A percentile compares a stretch with the other conserved stretches of the same genome.
Conservation (phyloP, 2,113 vertebrate species). For the Azemiops feae region DNA sequence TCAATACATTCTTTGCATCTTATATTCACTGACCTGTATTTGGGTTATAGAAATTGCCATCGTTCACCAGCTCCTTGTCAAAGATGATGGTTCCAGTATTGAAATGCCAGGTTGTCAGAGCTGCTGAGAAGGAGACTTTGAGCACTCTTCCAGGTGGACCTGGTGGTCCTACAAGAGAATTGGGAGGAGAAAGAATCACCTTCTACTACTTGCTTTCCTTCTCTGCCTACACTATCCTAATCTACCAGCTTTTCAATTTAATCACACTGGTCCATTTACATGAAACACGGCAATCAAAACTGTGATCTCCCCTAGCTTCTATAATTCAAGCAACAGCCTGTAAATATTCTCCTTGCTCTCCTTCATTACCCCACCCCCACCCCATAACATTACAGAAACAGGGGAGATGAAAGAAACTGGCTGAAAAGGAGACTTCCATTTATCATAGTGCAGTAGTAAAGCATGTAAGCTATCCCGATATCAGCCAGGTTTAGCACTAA, state of each 20-base stretch:
- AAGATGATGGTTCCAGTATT: slow-evolving; percentile 84
- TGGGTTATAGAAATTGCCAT: slow-evolving; percentile 79
- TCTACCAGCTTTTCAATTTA: neutral
- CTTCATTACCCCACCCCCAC: neutral
- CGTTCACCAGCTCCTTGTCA: slow-evolving; percentile 85
- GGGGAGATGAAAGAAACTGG: neutral
- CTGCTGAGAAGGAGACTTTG: slow-evolving; percentile 85
- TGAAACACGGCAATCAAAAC: neutral
- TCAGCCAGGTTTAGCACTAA: neutral
- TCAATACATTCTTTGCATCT: neutral
- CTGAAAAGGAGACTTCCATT: neutral
- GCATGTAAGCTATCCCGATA: neutral
- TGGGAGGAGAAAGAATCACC: neutral
- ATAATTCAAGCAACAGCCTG: neutral
- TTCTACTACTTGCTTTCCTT: neutral
- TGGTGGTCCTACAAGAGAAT: slow-evolving; percentile 68
- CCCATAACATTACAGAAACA: neutral
- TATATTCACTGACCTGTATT: slow-evolving; percentile 72
- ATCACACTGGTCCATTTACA: neutral
- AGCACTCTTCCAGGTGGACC: slow-evolving; percentile 78
- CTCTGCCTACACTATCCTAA: neutral
- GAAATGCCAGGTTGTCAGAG: slow-evolving; percentile 76
- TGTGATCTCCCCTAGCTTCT: neutral
- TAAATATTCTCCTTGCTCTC: neutral
- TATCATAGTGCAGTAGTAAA: neutral